Percentiles rank a stretch among this genome's conserved stretches.
These are phyloP conservation scores for Chaenogobius annularis DNA, from an alignment of 2,113 vertebrate genomes.

Conservation along the genomic window DNA sequence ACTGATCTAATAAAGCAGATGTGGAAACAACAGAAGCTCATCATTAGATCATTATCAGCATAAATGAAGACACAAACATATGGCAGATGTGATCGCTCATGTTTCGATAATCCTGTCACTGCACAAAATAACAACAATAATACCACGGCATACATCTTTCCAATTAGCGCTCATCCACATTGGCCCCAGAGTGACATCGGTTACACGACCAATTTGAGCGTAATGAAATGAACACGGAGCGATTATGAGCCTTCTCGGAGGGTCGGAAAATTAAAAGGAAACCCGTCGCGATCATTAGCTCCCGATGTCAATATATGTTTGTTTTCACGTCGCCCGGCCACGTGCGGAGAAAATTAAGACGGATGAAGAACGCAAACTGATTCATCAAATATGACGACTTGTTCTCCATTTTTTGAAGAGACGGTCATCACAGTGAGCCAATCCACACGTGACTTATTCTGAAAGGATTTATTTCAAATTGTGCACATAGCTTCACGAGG, in stretches of 20 bases:
- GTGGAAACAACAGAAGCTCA: neutral
- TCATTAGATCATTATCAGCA: neutral
- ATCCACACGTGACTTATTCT: too few relatives aligned
- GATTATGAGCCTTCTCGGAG: conserved; percentile 4
- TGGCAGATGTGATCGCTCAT: neutral
- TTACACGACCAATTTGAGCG: neutral
- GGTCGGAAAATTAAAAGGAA: conserved; percentile 3
- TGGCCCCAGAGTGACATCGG: neutral
- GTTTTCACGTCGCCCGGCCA: conserved; percentile 1
- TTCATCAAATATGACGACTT: neutral
- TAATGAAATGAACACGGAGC: neutral
- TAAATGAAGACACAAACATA: neutral
- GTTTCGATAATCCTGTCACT: neutral
- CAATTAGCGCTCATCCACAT: neutral
- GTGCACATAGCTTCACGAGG: too few relatives aligned
- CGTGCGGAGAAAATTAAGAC: conserved; percentile 22
- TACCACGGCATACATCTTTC: neutral
- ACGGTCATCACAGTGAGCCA: too few relatives aligned
- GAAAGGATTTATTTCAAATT: too few relatives aligned
- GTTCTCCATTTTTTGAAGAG: neutral
- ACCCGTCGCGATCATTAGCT: conserved; percentile 12
- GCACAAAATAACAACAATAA: neutral
- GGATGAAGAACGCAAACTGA: neutral
- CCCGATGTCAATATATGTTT: conserved; percentile 1
- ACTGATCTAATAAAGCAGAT: neutral